These are phyloP conservation scores for Telenomus remus DNA, from an alignment of 1,140 invertebrate species.

Conservation along the genomic window DNA sequence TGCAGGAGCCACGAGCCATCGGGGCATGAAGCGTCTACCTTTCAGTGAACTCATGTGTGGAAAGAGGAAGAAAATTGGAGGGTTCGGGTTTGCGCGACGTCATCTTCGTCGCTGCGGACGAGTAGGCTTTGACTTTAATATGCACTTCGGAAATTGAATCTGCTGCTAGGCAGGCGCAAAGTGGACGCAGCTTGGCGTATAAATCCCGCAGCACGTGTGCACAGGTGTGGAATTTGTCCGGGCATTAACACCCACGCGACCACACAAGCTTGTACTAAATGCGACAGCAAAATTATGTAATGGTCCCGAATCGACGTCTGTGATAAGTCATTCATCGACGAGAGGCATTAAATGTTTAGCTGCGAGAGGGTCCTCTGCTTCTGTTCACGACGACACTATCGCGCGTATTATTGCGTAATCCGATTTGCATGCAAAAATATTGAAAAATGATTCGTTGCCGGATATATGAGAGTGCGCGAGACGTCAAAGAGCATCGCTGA, in stretches of 20 bases:
- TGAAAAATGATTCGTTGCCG: slow-evolving; percentile 51
- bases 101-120: slow-evolving; percentile 60
- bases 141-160: slow-evolving; percentile 69
- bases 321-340: slow-evolving; percentile 53
- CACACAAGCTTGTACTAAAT: slow-evolving; percentile 28
- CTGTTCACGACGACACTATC: slow-evolving; percentile 20
- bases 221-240: slow-evolving; percentile 45
- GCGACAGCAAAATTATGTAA: slow-evolving; percentile 46
- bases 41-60: slow-evolving; percentile 53
- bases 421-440: slow-evolving; percentile 53
- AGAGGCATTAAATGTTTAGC: slow-evolving; percentile 45
- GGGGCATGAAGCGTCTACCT: slow-evolving; percentile 47
- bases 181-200: slow-evolving; percentile 52
- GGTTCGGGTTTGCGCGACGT: slow-evolving; percentile 23
- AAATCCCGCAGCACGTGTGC: slow-evolving; percentile 34
- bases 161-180: slow-evolving; percentile 35
- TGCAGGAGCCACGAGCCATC: slow-evolving; percentile 34
- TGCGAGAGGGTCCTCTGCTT: slow-evolving; percentile 16
- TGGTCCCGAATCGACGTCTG: slow-evolving; percentile 25
- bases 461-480: slow-evolving; percentile 26
- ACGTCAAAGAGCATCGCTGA: slow-evolving; percentile 56
- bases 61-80: slow-evolving; percentile 56
- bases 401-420: slow-evolving; percentile 49
- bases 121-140: slow-evolving; percentile 67
- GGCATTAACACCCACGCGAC: slow-evolving; percentile 37